These are phyloP conservation scores for Limonius californicus DNA, from an alignment of 1,140 invertebrate species.

Conservation along the genomic window DNA sequence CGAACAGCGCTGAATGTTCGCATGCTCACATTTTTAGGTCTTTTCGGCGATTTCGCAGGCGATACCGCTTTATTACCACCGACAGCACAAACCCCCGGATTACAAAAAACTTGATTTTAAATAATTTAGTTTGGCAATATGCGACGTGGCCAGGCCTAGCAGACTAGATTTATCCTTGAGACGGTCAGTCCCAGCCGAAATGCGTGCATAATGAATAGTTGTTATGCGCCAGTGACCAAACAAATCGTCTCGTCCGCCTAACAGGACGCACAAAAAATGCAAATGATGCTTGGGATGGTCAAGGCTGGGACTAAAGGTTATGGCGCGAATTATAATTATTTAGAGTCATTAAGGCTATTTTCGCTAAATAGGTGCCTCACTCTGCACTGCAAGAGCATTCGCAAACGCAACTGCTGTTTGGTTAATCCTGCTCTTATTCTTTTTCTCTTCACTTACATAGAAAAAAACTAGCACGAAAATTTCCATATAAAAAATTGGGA, in stretches of 20 bases:
- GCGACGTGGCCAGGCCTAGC: constrained; percentile 24
- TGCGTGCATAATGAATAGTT: constrained; percentile 44
- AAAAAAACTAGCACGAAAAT: too few species aligned
- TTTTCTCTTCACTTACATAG: too few species aligned
- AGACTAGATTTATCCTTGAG: constrained; percentile 41
- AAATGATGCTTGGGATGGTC: constrained; percentile 28
- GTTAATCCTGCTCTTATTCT: too few species aligned
- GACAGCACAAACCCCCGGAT: too few species aligned
- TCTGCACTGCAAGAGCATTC: too few species aligned
- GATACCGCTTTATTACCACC: too few species aligned
- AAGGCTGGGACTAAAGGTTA: constrained; percentile 15
- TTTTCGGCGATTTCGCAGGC: too few species aligned
- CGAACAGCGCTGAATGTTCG: too few species aligned
- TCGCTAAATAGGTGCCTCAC: background rate
- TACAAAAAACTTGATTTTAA: too few species aligned
- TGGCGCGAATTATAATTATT: background rate
- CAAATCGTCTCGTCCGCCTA: constrained; percentile 26
- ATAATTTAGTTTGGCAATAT: constrained; percentile 3
- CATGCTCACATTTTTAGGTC: too few species aligned
- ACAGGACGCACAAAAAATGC: constrained; percentile 35
- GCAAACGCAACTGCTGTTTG: too few species aligned
- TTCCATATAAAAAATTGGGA: too few species aligned
- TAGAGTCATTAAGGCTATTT: background rate
- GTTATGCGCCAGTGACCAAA: constrained; percentile 44
- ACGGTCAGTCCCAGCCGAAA: constrained; percentile 41